Evolutionary conservation across 2,797 vertebrate species (phyloP), one percentile per base, ranked within the genome.

Genomic region (Hyperoplus immaculatus): DNA sequence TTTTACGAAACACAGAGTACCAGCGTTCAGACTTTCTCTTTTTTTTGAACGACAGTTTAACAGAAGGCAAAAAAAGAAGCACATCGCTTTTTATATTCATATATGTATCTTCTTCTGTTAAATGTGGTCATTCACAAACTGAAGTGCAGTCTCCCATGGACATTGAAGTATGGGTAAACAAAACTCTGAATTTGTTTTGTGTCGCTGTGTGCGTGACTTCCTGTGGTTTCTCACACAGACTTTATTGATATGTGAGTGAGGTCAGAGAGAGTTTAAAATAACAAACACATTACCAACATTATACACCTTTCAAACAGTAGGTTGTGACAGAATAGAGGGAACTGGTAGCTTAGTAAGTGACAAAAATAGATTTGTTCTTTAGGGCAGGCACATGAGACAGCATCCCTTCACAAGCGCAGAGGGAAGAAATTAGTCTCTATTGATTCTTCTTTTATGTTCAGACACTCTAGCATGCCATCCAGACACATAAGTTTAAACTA

Each of bases 371-470:
- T 21, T 47, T 0, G 8, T 75, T 56, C 7, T 51, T n/a, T 42
- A 13, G 56, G 29, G 15, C 45, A 47, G 53, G 29, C 66, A 45
- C 18, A 47, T 10, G 16, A 61, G 3, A 59, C n/a, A 39, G 8
- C 41, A 75, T 64, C 3, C 53, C 54, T 63, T 73, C n/a, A 59
- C 47, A 36, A 63, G 39, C 18, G 60, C 41, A 71, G 39, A 15
- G n/a, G 18, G 16, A 47, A 62, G 51, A 69, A 10, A 64, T 47
- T 62, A 53, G 41, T 51, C 55, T 54, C 50, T 51, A 57, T 56
- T 62, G 10, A 69, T 70, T 79, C 65, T 29, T 66, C 39, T 45
- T 39, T 81, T 56, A 67, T 70, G 59, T 59, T 58, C 55, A 71
- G 51, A 36, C 46, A 45, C 65, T 50, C 38, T 6, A 50, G 75